Base-by-base conservation (phyloP, 2,888 invertebrate genomes). In the Diachrysia chrysitis region DNA sequence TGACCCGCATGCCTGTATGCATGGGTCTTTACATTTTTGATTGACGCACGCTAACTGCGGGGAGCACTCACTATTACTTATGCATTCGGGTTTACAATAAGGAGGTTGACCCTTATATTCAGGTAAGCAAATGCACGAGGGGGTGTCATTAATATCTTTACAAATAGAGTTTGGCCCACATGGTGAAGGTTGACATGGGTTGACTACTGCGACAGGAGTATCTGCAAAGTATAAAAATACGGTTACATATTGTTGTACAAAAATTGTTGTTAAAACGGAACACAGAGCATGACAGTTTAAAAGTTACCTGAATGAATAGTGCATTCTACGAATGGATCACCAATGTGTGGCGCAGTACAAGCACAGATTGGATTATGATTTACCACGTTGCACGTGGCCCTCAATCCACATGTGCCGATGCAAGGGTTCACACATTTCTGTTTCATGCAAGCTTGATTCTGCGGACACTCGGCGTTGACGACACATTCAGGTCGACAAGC, bases 141-240 rank as follows among this genome's bases (percentile, higher is more conserved):
- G 97, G 42, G 96, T 96, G 69, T 96, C 96, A 72, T 97, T 97
- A 17, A 96, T 90, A 71, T 96, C 96, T 86, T 96, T 96, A 83
- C 98, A 98, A 86, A 97, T 96, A 1, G 98, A 96, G 85, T 97
- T 97, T 0, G 97, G 97, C 17, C 98, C 98, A 87, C 98, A 98
- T 0, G 98, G 98, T 59, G 97, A 97, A 56, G 98, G 97, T 78
- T 96, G 95, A 85, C 98, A 98, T 6, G 97, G 97, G 83, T 97
- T 96, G 61, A 95, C 89, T 59, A 77, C 76, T 35, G 86, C 65
- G 17, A 89, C 85, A 12, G 90, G 89, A 58, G 85, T 73, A 85
- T 82, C 94, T 94, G 75, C 67, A 90, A 54, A 61, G 63, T 57
- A 17, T 23, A 67, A 35, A 58, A 37, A 53, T 0, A 64, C 16